Evolutionary conservation across 1,140 invertebrate species (phyloP).

Genomic region (Heliconius eleuchia): DNA sequence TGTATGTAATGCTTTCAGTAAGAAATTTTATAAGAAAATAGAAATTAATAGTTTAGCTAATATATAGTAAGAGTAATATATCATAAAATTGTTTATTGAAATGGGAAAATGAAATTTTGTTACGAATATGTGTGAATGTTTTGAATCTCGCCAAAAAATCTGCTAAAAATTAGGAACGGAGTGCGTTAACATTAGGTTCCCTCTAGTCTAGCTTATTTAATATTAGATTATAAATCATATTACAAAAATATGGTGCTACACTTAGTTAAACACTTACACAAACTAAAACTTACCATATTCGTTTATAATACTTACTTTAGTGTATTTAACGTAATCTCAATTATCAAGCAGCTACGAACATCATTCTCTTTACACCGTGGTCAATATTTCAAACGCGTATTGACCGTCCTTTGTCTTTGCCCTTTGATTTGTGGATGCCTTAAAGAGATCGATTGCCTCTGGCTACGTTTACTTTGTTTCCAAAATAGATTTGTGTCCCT

Average conservation of each 20-base stretch:
- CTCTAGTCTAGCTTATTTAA: too few relatives aligned
- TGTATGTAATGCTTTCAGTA: background rate
- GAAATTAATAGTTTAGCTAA: too few relatives aligned
- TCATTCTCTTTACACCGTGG: constrained; percentile 27
- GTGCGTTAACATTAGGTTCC: background rate
- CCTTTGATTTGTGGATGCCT: constrained; percentile 68
- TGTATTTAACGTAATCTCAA: background rate
- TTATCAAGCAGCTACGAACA: background rate
- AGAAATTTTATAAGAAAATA: too few relatives aligned
- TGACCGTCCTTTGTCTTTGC: constrained; percentile 62
- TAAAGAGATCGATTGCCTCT: constrained; percentile 59
- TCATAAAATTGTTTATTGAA: too few relatives aligned
- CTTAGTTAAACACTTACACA: too few relatives aligned
- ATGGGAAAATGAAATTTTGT: too few relatives aligned
- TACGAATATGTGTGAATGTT: too few relatives aligned
- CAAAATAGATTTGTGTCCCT: constrained; percentile 5
- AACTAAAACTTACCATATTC: too few relatives aligned
- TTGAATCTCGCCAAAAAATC: background rate
- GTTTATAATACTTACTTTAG: background rate
- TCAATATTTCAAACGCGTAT: constrained; percentile 50
- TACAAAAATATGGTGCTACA: too few relatives aligned
- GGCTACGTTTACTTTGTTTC: constrained; percentile 41
- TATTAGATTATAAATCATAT: too few relatives aligned
- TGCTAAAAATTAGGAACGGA: too few relatives aligned
- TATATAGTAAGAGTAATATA: background rate